Base-by-base conservation (phyloP, 2,113 vertebrate species). In the Theropithecus gelada region DNA sequence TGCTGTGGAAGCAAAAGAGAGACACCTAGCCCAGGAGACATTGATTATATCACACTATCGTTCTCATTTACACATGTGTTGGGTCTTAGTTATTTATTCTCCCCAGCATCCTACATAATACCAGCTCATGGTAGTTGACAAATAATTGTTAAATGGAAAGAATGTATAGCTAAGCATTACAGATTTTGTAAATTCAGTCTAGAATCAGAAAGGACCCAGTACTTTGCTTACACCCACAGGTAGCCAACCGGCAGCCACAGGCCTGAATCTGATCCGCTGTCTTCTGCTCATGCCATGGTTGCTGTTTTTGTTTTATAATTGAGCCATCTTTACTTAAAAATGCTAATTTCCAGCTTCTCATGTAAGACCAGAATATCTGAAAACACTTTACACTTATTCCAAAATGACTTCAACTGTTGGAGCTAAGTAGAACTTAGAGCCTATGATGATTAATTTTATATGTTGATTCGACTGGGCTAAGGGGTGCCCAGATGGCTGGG, bases 41-140 rank as follows among this genome's bases (percentile, higher is more conserved):
- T 1, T 3, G 2, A 22, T 20, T 52, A 50, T 2, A 0, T 7
- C n/a, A 18, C 6, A 13, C 22, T n/a, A 32, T 3, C 16, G 3
- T 14, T 23, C 12, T n/a, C 13, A 30, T 2, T 10, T 27, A 64
- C 1, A 16, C 2, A 7, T 10, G 20, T 45, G 43, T 14, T 18
- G 14, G 8, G 55, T 70, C n/a, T 40, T 25, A 18, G 38, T 85
- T 14, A 45, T 43, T 64, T 50, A 7, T 32, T 25, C 35, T 89
- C 52, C 48, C 40, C 12, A n/a, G 64, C 30, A 64, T 35, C 40
- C 61, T 64, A 12, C 7, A 1, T 8, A 38, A 32, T 48, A 17
- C 75, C 61, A 52, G 45, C 52, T 40, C 40, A 52, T 13, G 18
- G 23, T 9, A 40, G 14, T 12, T 57, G 30, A 57, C 22, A 45